Percentiles rank a stretch among this genome's conserved stretches.
phyloP scores from a whole-genome alignment of 2,113 vertebrate species.

The Delphinapterus leucas region DNA sequence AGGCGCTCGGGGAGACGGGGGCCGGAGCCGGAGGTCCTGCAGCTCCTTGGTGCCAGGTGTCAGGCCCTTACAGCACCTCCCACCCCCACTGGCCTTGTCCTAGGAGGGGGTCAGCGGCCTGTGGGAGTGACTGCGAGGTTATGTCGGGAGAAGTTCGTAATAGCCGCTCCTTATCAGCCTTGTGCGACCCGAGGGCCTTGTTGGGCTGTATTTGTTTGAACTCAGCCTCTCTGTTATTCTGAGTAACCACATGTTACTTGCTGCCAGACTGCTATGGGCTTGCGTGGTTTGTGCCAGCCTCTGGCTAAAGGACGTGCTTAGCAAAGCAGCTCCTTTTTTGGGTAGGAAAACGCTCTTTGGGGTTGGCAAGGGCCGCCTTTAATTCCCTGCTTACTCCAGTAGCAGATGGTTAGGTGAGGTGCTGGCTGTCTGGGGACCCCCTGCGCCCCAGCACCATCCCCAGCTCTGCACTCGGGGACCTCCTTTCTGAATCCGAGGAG shows the following conservation, averaged over 20 bases:
- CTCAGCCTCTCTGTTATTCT: not conserved
- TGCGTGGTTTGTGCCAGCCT: not conserved
- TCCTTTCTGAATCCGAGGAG: not conserved
- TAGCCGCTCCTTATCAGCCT: not conserved
- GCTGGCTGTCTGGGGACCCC: not conserved
- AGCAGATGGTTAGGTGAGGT: not conserved
- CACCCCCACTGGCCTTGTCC: not conserved
- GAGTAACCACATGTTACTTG: not conserved
- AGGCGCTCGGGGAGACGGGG: rapidly evolving
- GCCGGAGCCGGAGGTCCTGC: rapidly evolving
- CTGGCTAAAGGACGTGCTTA: conserved; percentile 8
- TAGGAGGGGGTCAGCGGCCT: not conserved
- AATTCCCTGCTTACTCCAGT: conserved; percentile 27
- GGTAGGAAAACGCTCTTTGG: conserved; percentile 79
- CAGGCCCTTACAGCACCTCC: rapidly evolving
- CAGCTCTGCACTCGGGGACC: not conserved
- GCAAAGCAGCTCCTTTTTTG: conserved; percentile 78
- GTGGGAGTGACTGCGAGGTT: not conserved
- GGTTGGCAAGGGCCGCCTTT: conserved; percentile 52
- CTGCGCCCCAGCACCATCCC: rapidly evolving
- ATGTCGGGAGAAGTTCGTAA: not conserved
- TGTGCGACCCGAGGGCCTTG: too few relatives aligned
- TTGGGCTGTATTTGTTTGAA: not conserved
- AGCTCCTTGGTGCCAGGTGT: not conserved
- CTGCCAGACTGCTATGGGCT: not conserved